These are phyloP conservation scores for Epizoanthus fatuus DNA, from an alignment of 92 coral and sea anemone species.

Conservation along the genomic window DNA sequence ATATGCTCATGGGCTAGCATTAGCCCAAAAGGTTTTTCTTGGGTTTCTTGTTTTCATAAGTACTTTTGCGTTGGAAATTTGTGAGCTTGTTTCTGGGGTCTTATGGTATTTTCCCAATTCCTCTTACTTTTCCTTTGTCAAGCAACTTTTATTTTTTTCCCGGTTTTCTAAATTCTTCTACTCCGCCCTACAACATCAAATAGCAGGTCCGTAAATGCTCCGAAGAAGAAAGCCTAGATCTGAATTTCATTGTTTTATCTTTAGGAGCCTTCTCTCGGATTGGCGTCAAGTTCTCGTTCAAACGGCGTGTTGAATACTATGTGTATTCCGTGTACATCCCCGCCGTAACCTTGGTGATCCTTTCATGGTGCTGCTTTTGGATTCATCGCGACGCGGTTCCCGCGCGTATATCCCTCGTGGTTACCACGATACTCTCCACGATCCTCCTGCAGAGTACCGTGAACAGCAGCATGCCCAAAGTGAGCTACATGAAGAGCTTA, in stretches of 20 bases:
- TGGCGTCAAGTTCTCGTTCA: constrained; percentile 54
- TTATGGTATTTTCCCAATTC: too few species aligned
- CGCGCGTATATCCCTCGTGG: constrained; percentile 76
- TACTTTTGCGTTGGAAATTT: too few species aligned
- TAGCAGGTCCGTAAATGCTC: too few species aligned
- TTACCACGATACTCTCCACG: constrained; percentile 75
- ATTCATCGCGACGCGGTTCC: constrained; percentile 73
- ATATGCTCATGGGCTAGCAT: too few species aligned
- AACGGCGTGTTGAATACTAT: constrained; percentile 76
- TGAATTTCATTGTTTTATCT: neutral
- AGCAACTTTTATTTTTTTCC: too few species aligned
- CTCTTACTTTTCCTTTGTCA: too few species aligned
- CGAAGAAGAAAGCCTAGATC: neutral
- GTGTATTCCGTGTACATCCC: constrained; percentile 69
- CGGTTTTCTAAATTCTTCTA: too few species aligned
- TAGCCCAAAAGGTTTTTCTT: too few species aligned
- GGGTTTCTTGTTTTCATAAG: too few species aligned
- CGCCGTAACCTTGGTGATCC: constrained; percentile 64
- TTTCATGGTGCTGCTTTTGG: constrained; percentile 82
- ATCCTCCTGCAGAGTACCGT: constrained; percentile 73
- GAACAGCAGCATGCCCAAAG: constrained; percentile 79
- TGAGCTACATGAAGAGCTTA: constrained; percentile 65
- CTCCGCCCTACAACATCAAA: too few species aligned
- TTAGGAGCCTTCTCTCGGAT: constrained; percentile 64
- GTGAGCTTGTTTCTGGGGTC: too few species aligned